Base-by-base conservation (phyloP, 2,113 vertebrate species). In the Antechinus stuartii region DNA sequence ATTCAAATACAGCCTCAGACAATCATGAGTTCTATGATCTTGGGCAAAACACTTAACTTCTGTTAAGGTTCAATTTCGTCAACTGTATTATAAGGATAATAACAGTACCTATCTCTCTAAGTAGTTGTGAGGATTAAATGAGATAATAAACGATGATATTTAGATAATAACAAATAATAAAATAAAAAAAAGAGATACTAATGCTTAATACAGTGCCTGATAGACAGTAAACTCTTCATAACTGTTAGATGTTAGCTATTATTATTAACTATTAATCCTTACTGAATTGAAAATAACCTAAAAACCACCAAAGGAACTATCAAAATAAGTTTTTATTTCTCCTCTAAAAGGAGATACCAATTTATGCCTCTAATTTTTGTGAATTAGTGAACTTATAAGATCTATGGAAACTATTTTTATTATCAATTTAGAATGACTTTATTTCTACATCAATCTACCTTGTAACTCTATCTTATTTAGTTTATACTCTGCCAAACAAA, bases 391-490 rank as follows among this genome's bases (percentile, higher is more conserved):
- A 23, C 22, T 42, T 84, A 42, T 42, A 42, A 84, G n/a, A 84
- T 84, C 68, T 42, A 42, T 42, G 68, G 42, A 42, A 42, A 84
- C 42, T 84, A 19, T 42, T 84, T 84, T 84, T 19, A 3, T 23
- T 84, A 42, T 42, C 68, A 84, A 84, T 84, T n/a, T 16, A 76
- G 68, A 76, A 76, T 76, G 68, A 22, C 35, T 76, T 68, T 68
- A 76, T 76, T 76, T 84, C n/a, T 84, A 84, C n/a, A 26, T 89
- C 14, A 93, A 90, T 24, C 68, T 96, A 68, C 84, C 92, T 23
- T 84, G 89, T 49, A 57, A 47, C 93, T 57, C 57, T 90, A 54
- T 57, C 26, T 68, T 92, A 57, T 55, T 95, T 96, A 92, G 95
- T 25, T 94, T 95, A 94, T 3, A 56, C 4, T 9, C 54, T 56